A percentile compares a stretch with the other conserved stretches of the same genome.
Conservation (phyloP, 1,140 invertebrate species). For the Calliphora vicina region DNA sequence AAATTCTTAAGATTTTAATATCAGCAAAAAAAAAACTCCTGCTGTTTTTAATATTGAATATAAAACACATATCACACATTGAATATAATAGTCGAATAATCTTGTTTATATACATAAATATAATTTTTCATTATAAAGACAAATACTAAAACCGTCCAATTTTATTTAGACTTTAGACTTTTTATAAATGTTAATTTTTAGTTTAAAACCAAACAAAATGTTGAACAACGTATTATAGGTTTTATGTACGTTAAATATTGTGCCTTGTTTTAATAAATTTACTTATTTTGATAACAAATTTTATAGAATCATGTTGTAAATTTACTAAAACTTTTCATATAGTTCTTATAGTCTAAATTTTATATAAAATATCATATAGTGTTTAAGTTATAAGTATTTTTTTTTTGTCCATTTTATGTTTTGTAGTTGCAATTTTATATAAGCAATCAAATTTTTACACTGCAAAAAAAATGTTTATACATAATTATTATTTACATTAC, state of each 20-base stretch:
- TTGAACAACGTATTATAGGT: too few relatives aligned
- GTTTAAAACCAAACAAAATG: too few relatives aligned
- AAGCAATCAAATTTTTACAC: conserved; percentile 11
- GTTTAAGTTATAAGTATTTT: background rate
- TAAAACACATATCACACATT: background rate
- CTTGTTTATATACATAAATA: background rate
- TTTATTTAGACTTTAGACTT: background rate
- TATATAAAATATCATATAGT: background rate
- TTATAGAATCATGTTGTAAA: background rate
- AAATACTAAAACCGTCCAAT: conserved; percentile 29
- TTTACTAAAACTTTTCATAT: too few relatives aligned
- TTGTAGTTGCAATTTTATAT: conserved; percentile 11
- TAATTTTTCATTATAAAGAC: conserved; percentile 21
- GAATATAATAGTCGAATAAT: background rate
- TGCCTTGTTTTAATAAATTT: background rate
- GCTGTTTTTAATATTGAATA: conserved; percentile 30
- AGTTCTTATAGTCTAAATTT: too few relatives aligned
- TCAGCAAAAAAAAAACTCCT: conserved; percentile 26
- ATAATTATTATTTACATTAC: background rate
- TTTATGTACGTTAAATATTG: background rate
- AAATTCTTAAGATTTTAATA: conserved; percentile 30
- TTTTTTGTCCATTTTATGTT: background rate
- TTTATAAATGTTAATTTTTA: too few relatives aligned
- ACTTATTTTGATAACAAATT: background rate
- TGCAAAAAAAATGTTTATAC: background rate